Conservation (phyloP, 2,888 invertebrate genomes). For the Lepeophtheirus nordmannii region DNA sequence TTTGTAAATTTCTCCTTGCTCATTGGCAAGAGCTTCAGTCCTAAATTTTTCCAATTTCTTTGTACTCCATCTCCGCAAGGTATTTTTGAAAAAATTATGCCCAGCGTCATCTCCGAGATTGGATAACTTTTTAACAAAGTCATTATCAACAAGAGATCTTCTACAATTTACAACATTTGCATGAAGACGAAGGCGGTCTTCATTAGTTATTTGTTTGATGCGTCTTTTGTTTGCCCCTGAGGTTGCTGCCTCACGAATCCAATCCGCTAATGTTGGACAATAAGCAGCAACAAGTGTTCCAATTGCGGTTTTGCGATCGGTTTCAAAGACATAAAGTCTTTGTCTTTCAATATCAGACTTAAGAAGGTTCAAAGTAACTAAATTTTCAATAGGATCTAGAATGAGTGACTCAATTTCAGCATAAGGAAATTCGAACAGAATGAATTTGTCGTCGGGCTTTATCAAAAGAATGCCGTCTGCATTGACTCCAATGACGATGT, state of each 20-base stretch:
- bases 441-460: conserved; percentile 75
- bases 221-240: conserved; percentile 28
- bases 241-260: conserved; percentile 29
- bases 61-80: conserved; percentile 48
- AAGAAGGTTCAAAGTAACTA: conserved; percentile 72
- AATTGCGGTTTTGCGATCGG: conserved; percentile 72
- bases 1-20: conserved; percentile 67
- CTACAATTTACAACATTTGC: conserved; percentile 71
- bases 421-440: conserved; percentile 62
- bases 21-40: conserved; percentile 42
- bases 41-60: conserved; percentile 58
- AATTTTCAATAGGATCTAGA: conserved; percentile 77
- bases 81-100: conserved; percentile 65
- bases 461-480: conserved; percentile 79
- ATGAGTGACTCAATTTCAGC: conserved; percentile 76
- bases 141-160: conserved; percentile 63
- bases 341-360: conserved; percentile 48
- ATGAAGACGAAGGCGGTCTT: conserved; percentile 70
- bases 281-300: conserved; percentile 82
- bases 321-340: conserved; percentile 85
- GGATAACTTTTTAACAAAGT: conserved; percentile 57
- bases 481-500: conserved; percentile 62
- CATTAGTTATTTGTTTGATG: conserved; percentile 58
- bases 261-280: conserved; percentile 58
- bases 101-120: conserved; percentile 33